A percentile compares a stretch with the other conserved stretches of the same genome.
phyloP scores from a whole-genome alignment of 1,140 invertebrate genomes.

The Caenorhabditis latens region DNA sequence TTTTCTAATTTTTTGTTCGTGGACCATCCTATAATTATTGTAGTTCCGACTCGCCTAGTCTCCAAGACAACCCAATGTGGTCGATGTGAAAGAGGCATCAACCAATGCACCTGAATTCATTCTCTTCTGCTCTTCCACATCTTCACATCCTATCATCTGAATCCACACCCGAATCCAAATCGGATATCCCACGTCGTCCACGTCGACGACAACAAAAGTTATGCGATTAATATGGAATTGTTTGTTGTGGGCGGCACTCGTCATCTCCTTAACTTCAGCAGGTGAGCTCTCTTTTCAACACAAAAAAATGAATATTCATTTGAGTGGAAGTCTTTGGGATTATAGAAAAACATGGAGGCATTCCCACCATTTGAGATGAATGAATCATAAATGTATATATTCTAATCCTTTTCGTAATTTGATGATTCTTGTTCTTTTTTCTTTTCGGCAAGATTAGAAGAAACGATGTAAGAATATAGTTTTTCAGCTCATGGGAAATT shows the following conservation, averaged over 20 bases:
- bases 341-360: background rate
- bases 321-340: background rate
- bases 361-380: background rate
- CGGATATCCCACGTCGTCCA: background rate
- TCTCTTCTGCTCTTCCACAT: slow-evolving; percentile 8
- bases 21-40: slow-evolving; percentile 47
- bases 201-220: slow-evolving; percentile 7
- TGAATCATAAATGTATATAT: slow-evolving; percentile 5
- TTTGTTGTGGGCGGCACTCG: slow-evolving; percentile 21
- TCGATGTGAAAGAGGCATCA: slow-evolving; percentile 42
- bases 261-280: background rate
- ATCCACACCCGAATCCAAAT: background rate
- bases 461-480: background rate
- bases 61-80: slow-evolving; percentile 35
- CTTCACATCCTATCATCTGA: slow-evolving; percentile 4
- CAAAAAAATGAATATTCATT: slow-evolving; percentile 38
- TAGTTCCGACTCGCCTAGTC: slow-evolving; percentile 18
- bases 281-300: background rate
- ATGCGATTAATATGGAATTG: slow-evolving; percentile 41
- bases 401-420: background rate
- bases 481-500: background rate
- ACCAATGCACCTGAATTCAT: slow-evolving; percentile 37
- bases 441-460: background rate
- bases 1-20: background rate
- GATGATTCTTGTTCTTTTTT: slow-evolving; percentile 25